Evolutionary conservation across 1,140 invertebrate genomes (phyloP).

Genomic region (Trichomalopsis sarcophagae): DNA sequence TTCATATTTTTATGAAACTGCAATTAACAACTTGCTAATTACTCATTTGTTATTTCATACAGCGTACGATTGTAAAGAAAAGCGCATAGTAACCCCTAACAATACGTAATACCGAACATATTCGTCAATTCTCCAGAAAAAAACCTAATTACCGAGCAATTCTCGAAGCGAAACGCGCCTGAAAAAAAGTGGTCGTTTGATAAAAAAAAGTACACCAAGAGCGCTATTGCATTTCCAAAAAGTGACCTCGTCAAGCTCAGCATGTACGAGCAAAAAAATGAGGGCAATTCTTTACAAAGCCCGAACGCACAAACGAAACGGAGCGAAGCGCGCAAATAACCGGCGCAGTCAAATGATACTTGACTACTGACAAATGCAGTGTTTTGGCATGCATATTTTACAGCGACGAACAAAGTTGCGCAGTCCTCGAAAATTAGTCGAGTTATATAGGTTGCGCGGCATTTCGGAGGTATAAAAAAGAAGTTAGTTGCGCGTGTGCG

Average conservation of each 20-base stretch:
- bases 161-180: not conserved
- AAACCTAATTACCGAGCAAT: not conserved
- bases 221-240: not conserved
- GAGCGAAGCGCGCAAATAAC: slow-evolving; percentile 19
- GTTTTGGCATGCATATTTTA: slow-evolving; percentile 39
- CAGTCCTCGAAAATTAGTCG: slow-evolving; percentile 30
- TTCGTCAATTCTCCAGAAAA: too few species aligned
- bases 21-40: too few species aligned
- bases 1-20: too few species aligned
- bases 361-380: slow-evolving; percentile 37
- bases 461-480: not conserved
- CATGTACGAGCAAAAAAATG: not conserved
- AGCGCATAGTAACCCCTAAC: too few species aligned
- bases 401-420: slow-evolving; percentile 30
- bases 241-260: not conserved
- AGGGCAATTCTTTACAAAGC: slow-evolving; percentile 31
- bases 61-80: too few species aligned
- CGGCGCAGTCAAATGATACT: slow-evolving; percentile 25
- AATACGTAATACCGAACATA: too few species aligned
- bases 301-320: slow-evolving; percentile 12
- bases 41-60: too few species aligned
- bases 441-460: not conserved
- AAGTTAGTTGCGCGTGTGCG: not conserved
- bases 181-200: not conserved
- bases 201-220: not conserved